phyloP scores from a whole-genome alignment of 2,888 invertebrate genomes.

The Drosophila longiperda region DNA sequence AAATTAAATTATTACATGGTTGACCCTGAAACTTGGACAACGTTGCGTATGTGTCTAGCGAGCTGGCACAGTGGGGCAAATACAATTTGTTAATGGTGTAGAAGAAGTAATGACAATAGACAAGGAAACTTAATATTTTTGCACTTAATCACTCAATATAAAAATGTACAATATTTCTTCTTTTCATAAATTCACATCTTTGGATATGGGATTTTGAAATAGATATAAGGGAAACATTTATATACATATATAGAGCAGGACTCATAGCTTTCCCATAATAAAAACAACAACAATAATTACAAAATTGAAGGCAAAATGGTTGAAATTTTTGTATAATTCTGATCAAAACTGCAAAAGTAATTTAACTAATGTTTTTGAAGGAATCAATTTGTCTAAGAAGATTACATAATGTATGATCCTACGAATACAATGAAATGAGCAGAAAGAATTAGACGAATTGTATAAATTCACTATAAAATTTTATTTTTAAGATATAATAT shows the following conservation, averaged over 20 bases:
- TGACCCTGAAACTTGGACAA: slow-evolving; percentile 69
- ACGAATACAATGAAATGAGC: no score
- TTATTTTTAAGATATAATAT: not conserved
- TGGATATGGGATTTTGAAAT: not conserved
- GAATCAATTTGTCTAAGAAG: not conserved
- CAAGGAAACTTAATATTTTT: not conserved
- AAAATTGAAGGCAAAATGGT: not conserved
- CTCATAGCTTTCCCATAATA: not conserved
- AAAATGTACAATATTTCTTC: not conserved
- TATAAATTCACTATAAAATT: not conserved
- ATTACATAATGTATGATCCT: not conserved
- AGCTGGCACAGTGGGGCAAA: slow-evolving; percentile 38
- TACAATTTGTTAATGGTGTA: not conserved
- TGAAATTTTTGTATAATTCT: not conserved
- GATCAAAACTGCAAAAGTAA: not conserved
- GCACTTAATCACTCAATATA: not conserved
- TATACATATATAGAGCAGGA: not conserved
- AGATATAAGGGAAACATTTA: no score
- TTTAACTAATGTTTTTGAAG: not conserved
- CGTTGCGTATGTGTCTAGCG: slow-evolving; percentile 28
- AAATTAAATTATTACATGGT: slow-evolving; percentile 75
- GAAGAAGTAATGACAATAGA: not conserved
- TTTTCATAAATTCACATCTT: not conserved
- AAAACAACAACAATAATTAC: not conserved
- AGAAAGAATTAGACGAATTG: not conserved